Evolutionary conservation across 2,113 vertebrate species (phyloP), one percentile per base, ranked within the genome.

Genomic region (Mus pahari): DNA sequence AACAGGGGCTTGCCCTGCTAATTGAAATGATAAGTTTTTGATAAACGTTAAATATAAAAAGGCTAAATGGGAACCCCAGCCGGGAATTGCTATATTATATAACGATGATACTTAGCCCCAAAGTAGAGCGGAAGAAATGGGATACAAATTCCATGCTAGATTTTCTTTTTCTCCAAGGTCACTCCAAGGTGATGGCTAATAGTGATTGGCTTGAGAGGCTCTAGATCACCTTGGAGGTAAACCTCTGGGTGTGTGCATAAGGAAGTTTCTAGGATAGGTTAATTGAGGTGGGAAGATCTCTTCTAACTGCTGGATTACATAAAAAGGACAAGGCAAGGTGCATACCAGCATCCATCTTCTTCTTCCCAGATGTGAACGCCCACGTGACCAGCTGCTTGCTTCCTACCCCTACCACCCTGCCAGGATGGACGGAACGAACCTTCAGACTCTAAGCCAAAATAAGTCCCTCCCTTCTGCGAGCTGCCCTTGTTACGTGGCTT

Each of bases 21-120:
- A 96, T 95, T 97, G 92, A 96, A 97, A 92, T 86, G 16, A 86
- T 90, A 93, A 89, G 94, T 83, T 94, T 96, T 93, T 94, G 94
- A 95, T 92, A 92, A 96, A 95, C 84, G 96, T 89, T 79, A 92
- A 95, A 90, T 95, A n/a, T 39, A 89, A 93, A 95, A 83, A 83
- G 62, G 75, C 75, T 88, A 77, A 89, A 73, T 14, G 86, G 75
- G 36, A 90, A 88, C 62, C 39, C 79, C 39, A 45, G 90, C 19
- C 53, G 92, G 84, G 64, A 93, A 77, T 0, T 39, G 66, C 55
- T 87, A 5, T 39, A 81, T 89, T 88, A 94, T 20, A 24, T 79
- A 96, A 95, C 87, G 42, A 62, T 10, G 89, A 39, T 7, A n/a
- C 68, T 89, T 39, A 53, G 55, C 39, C n/a, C 55, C 74, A 50